phyloP scores from a whole-genome alignment of 92 coral and sea anemone genomes.

The Umimayanthus kanabou region DNA sequence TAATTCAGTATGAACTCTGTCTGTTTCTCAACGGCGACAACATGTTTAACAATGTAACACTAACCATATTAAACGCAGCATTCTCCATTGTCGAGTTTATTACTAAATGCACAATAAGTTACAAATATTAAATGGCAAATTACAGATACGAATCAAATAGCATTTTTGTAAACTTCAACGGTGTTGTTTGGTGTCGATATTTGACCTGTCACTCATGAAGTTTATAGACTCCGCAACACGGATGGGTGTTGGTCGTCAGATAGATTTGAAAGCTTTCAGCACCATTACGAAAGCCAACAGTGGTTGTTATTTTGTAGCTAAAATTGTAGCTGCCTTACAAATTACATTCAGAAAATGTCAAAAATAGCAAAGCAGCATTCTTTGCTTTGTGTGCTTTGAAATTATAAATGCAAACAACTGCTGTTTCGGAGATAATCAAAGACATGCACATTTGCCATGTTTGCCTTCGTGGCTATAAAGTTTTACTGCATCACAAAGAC shows the following conservation, averaged over 20 bases:
- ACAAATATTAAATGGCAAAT: background rate
- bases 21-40: background rate
- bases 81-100: background rate
- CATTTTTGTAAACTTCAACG: background rate
- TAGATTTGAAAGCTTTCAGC: background rate
- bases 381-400: background rate
- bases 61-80: background rate
- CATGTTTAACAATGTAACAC: background rate
- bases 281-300: background rate
- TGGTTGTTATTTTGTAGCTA: background rate
- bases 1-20: background rate
- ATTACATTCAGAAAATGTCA: background rate
- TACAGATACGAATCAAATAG: slow-evolving; percentile 18
- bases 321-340: background rate
- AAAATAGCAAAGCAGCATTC: background rate
- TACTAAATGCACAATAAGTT: background rate
- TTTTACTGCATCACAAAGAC: background rate
- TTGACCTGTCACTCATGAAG: slow-evolving; percentile 25
- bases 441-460: slow-evolving; percentile 5
- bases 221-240: slow-evolving; percentile 4
- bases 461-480: background rate
- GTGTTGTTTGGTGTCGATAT: background rate
- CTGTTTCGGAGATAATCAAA: slow-evolving; percentile 8
- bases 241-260: slow-evolving; percentile 41
- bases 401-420: slow-evolving; percentile 32